These are phyloP conservation scores for Apodemus speciosus DNA, from an alignment of 2,113 vertebrate species.

Conservation along the genomic window DNA sequence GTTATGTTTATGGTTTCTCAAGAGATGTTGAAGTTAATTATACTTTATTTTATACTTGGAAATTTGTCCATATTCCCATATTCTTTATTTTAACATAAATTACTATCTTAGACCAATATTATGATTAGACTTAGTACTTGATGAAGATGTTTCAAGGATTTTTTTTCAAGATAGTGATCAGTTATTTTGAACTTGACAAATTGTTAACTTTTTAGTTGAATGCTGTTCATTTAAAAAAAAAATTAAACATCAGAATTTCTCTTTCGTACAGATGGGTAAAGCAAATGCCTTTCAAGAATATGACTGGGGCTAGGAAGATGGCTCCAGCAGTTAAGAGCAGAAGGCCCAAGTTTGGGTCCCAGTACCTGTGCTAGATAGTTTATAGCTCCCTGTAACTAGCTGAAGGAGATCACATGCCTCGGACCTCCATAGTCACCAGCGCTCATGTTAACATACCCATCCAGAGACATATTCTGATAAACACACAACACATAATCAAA, in stretches of 20 bases:
- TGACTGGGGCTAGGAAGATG: background rate
- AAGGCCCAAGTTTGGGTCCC: background rate
- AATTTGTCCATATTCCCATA: background rate
- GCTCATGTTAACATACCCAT: background rate
- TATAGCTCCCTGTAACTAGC: background rate
- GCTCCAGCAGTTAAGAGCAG: background rate
- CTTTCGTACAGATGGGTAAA: conserved; percentile 22
- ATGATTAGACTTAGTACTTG: background rate
- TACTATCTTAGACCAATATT: background rate
- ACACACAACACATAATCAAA: background rate
- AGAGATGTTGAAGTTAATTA: background rate
- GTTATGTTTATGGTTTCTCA: background rate
- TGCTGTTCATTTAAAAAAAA: conserved; percentile 14
- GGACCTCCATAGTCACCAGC: background rate
- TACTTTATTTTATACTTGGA: conserved; percentile 13
- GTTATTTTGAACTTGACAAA: conserved; percentile 29
- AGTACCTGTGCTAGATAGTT: background rate
- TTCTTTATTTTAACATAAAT: conserved; percentile 45
- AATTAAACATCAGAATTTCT: conserved; percentile 46
- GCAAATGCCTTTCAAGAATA: conserved; percentile 20
- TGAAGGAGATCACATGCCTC: background rate
- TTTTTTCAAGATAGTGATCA: conserved; percentile 29
- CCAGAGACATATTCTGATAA: background rate
- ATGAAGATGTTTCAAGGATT: conserved; percentile 18
- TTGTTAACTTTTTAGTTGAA: conserved; percentile 17